These are phyloP conservation scores for Caenorhabditis sp. DNA, from an alignment of 2,888 invertebrate species.

Conservation along the genomic window DNA sequence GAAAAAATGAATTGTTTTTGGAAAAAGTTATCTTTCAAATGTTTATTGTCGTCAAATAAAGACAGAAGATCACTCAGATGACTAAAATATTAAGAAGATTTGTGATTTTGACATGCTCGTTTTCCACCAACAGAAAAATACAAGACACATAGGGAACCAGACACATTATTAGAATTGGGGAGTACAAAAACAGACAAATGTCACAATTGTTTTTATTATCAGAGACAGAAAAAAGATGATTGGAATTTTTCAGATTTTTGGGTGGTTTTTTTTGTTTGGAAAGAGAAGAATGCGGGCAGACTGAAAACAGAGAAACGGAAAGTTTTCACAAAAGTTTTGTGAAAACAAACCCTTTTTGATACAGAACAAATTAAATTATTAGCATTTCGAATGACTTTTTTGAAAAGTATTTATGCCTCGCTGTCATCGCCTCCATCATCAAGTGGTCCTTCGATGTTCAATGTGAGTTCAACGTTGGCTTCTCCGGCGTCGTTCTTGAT, in stretches of 20 bases:
- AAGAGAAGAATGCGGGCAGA: not conserved
- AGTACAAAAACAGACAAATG: not conserved
- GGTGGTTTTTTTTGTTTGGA: not conserved
- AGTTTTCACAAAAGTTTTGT: too few species aligned
- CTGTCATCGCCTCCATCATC: constrained; percentile 70
- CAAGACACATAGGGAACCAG: not conserved
- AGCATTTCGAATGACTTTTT: not conserved
- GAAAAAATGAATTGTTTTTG: too few species aligned
- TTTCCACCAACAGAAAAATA: not conserved
- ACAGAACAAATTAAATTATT: not conserved
- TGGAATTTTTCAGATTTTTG: not conserved
- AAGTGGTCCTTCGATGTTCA: constrained; percentile 84
- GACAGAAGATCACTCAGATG: not conserved
- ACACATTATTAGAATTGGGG: not conserved
- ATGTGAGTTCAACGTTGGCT: constrained; percentile 92
- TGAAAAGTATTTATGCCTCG: constrained; percentile 35
- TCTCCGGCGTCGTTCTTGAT: constrained; percentile 95
- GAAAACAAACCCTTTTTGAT: too few species aligned
- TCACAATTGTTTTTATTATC: not conserved
- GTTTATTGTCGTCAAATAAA: not conserved
- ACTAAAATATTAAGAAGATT: not conserved
- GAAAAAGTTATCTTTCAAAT: not conserved
- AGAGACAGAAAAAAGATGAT: not conserved
- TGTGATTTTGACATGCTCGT: not conserved
- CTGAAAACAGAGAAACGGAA: not conserved